Evolutionary conservation across 2,113 vertebrate genomes (phyloP).

Genomic region (Agapornis roseicollis): DNA sequence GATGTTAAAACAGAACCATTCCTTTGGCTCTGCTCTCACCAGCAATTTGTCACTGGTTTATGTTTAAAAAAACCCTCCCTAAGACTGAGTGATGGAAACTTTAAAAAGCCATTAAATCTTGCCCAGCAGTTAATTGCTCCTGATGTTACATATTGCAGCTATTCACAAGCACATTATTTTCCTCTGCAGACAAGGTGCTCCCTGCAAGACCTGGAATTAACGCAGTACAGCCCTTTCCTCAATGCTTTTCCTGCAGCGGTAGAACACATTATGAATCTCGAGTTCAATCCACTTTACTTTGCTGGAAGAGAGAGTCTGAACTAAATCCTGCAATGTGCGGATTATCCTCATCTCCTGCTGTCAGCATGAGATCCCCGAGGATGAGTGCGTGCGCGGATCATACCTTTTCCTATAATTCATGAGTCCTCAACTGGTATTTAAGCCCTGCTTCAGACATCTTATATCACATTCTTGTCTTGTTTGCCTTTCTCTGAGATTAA

Average conservation of each 20-base stretch:
- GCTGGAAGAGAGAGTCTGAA: neutral
- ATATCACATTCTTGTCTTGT: neutral
- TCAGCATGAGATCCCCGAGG: neutral
- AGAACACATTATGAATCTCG: neutral
- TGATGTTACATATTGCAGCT: constrained; percentile 1
- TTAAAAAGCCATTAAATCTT: constrained; percentile 55
- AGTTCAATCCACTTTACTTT: neutral
- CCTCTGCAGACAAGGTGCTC: neutral
- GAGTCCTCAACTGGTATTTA: neutral
- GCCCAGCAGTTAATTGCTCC: constrained; percentile 24
- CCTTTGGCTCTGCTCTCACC: constrained; percentile 29
- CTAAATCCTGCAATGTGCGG: constrained; percentile 12
- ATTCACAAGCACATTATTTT: neutral
- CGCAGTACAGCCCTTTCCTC: neutral
- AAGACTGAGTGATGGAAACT: constrained; percentile 35
- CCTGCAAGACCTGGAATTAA: neutral
- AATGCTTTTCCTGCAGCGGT: neutral
- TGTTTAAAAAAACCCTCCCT: constrained; percentile 27
- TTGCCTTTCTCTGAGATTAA: neutral
- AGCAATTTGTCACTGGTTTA: constrained; percentile 57
- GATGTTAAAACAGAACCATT: constrained; percentile 47
- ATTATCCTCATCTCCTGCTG: neutral
- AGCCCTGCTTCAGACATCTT: neutral
- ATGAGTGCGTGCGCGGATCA: neutral
- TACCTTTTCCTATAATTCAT: constrained; percentile 1